Conservation (phyloP, 2,797 vertebrate species). For the Hippoglossus hippoglossus region DNA sequence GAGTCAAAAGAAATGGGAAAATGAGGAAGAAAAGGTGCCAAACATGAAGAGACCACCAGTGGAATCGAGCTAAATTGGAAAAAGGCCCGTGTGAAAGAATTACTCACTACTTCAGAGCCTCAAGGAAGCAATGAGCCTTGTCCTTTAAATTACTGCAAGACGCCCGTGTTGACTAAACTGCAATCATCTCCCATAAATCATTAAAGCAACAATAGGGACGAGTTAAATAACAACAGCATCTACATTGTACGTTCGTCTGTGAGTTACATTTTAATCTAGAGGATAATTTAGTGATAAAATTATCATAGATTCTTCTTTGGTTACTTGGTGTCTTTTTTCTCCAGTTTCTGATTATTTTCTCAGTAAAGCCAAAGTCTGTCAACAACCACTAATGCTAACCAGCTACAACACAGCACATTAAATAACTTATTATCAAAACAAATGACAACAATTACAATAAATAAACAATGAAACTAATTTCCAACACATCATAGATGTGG, state of each 20-base stretch:
- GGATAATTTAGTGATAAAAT: not conserved
- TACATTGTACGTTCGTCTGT: too few relatives aligned
- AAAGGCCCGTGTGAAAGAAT: slow-evolving; percentile 16
- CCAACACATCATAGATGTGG: too few relatives aligned
- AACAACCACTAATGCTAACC: too few relatives aligned
- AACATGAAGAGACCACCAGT: slow-evolving; percentile 47
- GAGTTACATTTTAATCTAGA: too few relatives aligned
- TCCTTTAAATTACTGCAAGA: slow-evolving; percentile 2
- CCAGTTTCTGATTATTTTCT: too few relatives aligned
- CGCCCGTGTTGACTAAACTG: slow-evolving; percentile 6
- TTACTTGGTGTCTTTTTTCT: too few relatives aligned
- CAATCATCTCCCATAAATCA: not conserved
- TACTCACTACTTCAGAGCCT: slow-evolving; percentile 6
- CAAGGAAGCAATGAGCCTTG: slow-evolving; percentile 7
- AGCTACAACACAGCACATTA: too few relatives aligned
- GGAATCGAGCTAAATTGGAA: slow-evolving; percentile 10
- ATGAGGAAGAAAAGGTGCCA: slow-evolving; percentile 33
- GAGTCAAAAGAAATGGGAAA: slow-evolving; percentile 50
- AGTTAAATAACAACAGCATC: not conserved
- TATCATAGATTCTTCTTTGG: not conserved
- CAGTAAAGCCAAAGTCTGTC: too few relatives aligned
- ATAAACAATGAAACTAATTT: too few relatives aligned
- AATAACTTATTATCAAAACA: too few relatives aligned
- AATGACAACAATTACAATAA: too few relatives aligned
- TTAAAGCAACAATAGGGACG: not conserved